Evolutionary conservation across 1,140 invertebrate species (phyloP), one percentile per base, ranked within the genome.

Genomic region (Trichogramma pretiosum): DNA sequence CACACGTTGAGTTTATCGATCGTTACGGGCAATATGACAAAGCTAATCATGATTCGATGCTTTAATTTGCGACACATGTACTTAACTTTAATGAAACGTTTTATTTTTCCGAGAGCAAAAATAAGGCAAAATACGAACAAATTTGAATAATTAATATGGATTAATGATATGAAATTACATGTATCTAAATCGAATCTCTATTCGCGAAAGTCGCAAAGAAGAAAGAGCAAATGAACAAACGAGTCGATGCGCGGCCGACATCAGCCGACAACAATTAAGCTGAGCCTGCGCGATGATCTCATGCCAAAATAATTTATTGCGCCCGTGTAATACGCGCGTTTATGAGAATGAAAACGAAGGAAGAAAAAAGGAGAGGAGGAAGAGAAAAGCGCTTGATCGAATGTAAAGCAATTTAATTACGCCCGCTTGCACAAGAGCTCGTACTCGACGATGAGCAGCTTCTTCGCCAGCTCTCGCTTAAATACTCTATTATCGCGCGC

Each of bases 401-500:
- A 42, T 46, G 49, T 32, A 46, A 51, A 36, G 43, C 49, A 51
- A 51, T 51, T 51, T 46, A 46, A 46, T 51, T 46, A 51, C 43
- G 24, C 32, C 43, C 30, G 24, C 5, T 7, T 28, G 11, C 24
- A 7, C 24, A 11, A n/a, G 5, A 28, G 24, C 24, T 28, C 24
- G 24, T 41, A 51, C 35, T 22, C 35, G n/a, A 18, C 13, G 16
- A 21, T 34, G 14, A 2, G n/a, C 23, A 16, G 8, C 23, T 41
- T 26, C 5, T 28, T 16, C 7, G 18, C 19, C 33, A 18, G 13
- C 35, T 39, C 18, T 32, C 18, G 16, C 44, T 50, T 50, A 50
- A 50, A 51, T 51, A 51, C 49, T 46, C 43, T 51, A 46, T 51
- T 46, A 46, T 46, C 37, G 22, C 14, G 34, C 4, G 34, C 9